Base-by-base conservation (phyloP, 2,888 invertebrate genomes). In the Sarcophaga caerulescens region DNA sequence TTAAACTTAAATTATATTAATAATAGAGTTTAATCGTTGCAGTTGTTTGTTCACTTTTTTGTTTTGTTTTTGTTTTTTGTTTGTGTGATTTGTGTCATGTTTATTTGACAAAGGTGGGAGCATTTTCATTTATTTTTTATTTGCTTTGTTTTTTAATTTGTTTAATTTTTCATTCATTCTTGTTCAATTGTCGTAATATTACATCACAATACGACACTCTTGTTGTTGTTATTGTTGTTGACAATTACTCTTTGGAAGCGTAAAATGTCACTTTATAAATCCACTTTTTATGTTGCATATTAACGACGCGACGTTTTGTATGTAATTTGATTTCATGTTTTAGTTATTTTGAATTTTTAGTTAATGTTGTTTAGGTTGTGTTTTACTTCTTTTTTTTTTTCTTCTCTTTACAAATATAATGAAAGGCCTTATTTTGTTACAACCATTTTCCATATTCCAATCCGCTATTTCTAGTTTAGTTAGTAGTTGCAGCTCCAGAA, bases 51-150 rank as follows among this genome's bases (percentile, higher is more conserved):
- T 84, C 86, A 84, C 73, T 78, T 76, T 81, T 71, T 71, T 74
- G 21, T 59, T 66, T 85, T 85, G 63, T 85, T 82, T 57, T 85
- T 76, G 65, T 84, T 76, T 77, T 68, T 73, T 80, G 75, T 81
- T 85, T 81, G 86, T 86, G 85, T 86, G 73, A 84, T 83, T 86
- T 81, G 86, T 84, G 84, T 83, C 85, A 84, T 86, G 81, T 86
- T 84, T 81, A 59, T 86, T 86, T 84, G 86, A 86, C 86, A 86
- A 81, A 86, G 86, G 86, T 86, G 86, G 86, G 86, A 86, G 86
- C 86, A 86, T 84, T 86, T 86, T 76, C 86, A 86, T 73, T 84
- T 86, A 81, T 82, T 76, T 45, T 65, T 70, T 75, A 75, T n/a
- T 69, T 79, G 60, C 44, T 79, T 75, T 84, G 19, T 66, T 66